These are phyloP conservation scores for Cuniculus paca DNA, from an alignment of 2,797 vertebrate species.

Conservation along the genomic window DNA sequence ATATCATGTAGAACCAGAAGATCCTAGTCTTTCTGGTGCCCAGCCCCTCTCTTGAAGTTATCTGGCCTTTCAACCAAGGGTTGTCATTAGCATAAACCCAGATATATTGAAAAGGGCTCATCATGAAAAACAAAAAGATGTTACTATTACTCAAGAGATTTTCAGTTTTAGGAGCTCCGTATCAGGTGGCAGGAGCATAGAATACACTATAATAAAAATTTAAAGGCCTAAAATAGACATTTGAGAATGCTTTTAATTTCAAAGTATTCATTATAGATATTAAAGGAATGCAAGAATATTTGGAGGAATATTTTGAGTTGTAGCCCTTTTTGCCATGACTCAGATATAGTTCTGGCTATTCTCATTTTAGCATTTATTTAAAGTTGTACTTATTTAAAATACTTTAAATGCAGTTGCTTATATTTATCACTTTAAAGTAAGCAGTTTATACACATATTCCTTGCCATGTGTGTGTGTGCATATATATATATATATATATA, in stretches of 20 bases:
- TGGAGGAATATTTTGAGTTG: background rate
- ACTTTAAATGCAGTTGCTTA: constrained; percentile 11
- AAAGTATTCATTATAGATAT: background rate
- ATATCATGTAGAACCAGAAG: background rate
- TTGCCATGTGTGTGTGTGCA: background rate
- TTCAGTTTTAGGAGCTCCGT: background rate
- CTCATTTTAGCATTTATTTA: constrained; percentile 35
- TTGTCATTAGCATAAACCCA: background rate
- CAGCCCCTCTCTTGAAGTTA: background rate
- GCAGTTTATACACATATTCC: background rate
- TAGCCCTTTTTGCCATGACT: background rate
- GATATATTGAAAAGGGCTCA: background rate
- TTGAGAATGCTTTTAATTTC: constrained; percentile 18
- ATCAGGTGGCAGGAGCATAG: background rate
- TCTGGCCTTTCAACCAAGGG: background rate
- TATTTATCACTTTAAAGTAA: constrained; percentile 42
- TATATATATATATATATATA: no score
- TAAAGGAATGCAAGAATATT: background rate
- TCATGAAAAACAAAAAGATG: background rate
- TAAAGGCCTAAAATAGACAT: constrained; percentile 13
- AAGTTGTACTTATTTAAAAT: constrained; percentile 52
- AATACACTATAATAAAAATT: background rate
- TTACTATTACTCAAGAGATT: background rate
- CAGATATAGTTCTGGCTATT: background rate
- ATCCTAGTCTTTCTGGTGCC: background rate